Conservation (phyloP, 2,888 invertebrate species). For the Pandemis corylana region DNA sequence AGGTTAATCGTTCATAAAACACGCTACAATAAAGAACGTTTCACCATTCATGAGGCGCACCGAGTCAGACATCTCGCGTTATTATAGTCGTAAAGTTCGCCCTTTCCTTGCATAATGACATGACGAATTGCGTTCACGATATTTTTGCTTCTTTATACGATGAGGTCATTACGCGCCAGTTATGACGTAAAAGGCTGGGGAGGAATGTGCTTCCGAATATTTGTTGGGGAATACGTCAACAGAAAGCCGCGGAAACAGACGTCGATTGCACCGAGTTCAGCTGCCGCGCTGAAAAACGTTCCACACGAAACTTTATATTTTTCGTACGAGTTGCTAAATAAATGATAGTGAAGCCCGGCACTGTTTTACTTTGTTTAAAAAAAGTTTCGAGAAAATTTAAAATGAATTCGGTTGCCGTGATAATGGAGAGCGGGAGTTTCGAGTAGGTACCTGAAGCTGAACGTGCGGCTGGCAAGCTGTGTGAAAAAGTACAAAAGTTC, state of each 20-base stretch:
- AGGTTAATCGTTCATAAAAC: constrained; percentile 85
- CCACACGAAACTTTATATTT: constrained; percentile 51
- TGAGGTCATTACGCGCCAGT: constrained; percentile 76
- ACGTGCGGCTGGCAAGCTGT: constrained; percentile 78
- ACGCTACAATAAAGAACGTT: constrained; percentile 81
- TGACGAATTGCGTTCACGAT: constrained; percentile 83
- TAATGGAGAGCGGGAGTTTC: constrained; percentile 80
- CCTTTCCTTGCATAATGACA: constrained; percentile 85
- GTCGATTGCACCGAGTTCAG: constrained; percentile 50
- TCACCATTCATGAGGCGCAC: constrained; percentile 77
- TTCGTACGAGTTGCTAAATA: constrained; percentile 59
- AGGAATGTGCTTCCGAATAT: constrained; percentile 59
- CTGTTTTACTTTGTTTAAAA: constrained; percentile 59
- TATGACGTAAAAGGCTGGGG: constrained; percentile 61
- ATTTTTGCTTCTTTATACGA: constrained; percentile 81
- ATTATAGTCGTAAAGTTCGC: constrained; percentile 84
- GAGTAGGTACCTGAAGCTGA: constrained; percentile 67
- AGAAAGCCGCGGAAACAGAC: constrained; percentile 43
- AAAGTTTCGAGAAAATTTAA: constrained; percentile 71
- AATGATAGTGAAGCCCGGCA: constrained; percentile 53
- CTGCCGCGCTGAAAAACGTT: constrained; percentile 55
- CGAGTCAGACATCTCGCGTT: constrained; percentile 83
- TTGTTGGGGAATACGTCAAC: constrained; percentile 48
- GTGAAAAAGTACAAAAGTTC: constrained; percentile 82
- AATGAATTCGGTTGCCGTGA: constrained; percentile 77